phyloP scores from a whole-genome alignment of 2,113 vertebrate genomes.

The Chiloscyllium plagiosum region DNA sequence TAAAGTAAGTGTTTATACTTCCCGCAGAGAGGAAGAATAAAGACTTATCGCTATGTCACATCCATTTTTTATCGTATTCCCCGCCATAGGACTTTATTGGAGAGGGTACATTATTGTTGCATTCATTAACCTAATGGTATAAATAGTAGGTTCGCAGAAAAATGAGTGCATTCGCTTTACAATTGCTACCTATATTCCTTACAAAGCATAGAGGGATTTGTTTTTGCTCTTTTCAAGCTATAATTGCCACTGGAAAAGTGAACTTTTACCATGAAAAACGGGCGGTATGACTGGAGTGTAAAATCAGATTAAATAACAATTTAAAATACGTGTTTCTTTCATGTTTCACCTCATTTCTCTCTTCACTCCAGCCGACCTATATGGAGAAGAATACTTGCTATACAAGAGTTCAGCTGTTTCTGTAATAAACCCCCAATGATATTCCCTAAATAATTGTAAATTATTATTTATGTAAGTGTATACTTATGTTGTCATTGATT shows the following conservation, averaged over 20 bases:
- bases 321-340: constrained; percentile 15
- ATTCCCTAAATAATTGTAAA: constrained; percentile 59
- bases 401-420: constrained; percentile 30
- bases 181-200: constrained; percentile 27
- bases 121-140: constrained; percentile 24
- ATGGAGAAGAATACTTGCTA: constrained; percentile 11
- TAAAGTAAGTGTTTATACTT: neutral
- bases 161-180: neutral
- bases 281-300: neutral
- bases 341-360: constrained; percentile 13
- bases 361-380: neutral
- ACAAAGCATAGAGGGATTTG: neutral
- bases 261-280: constrained; percentile 13
- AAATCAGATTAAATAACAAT: constrained; percentile 17
- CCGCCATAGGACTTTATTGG: neutral
- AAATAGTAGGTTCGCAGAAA: constrained; percentile 17
- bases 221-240: constrained; percentile 21
- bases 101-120: neutral
- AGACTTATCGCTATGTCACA: neutral
- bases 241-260: neutral
- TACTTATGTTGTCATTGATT: constrained; percentile 88
- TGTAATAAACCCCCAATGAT: constrained; percentile 25
- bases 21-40: neutral
- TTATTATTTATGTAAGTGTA: constrained; percentile 75
- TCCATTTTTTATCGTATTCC: neutral